Evolutionary conservation across 2,113 vertebrate species (phyloP), one percentile per base, ranked within the genome.

Genomic region (Regulus satrapa): DNA sequence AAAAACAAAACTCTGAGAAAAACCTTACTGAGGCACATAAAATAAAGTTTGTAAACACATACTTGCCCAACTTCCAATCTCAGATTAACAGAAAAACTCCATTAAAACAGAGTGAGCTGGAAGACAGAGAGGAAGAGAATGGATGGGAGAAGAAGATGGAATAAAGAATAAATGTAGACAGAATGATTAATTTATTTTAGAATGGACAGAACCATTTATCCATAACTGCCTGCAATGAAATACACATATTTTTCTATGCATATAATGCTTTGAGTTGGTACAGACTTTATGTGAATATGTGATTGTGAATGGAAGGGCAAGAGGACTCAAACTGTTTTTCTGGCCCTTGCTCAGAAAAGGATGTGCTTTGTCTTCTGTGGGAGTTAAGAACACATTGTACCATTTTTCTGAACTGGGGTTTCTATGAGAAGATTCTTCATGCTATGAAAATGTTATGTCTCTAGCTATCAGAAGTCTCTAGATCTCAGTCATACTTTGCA

Each of bases 71-170:
- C 18, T 88, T 90, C 92, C 29, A 11, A 90, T 95, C 82, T 95
- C 78, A 90, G 71, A 1, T 76, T 49, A 83, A 69, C n/a, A 49
- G 38, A 32, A 76, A 89, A 94, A 62, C 71, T 78, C 41, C 14
- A 16, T 56, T 79, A 64, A 82, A 92, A 88, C 36, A 61, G 56
- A 91, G 61, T 45, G 66, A 93, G 32, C 67, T 95, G 58, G 63
- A 95, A 83, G 58, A 81, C 14, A 61, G n/a, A 48, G 18, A 80
- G 29, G 66, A 88, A 83, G 89, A 84, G 14, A 88, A 85, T 49
- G 92, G 49, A 86, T 66, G 38, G 82, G 34, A 93, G 72, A 77
- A 93, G 75, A 16, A 94, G 67, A 85, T 55, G 54, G 92, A 96
- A 89, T 3, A 7, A 91, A 55, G 76, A 89, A 87, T 49, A 93